Percentiles rank a stretch among this genome's conserved stretches.
phyloP scores from a whole-genome alignment of 53 echinoderm and acorn worm genomes.

The Paracentrotus lividus region DNA sequence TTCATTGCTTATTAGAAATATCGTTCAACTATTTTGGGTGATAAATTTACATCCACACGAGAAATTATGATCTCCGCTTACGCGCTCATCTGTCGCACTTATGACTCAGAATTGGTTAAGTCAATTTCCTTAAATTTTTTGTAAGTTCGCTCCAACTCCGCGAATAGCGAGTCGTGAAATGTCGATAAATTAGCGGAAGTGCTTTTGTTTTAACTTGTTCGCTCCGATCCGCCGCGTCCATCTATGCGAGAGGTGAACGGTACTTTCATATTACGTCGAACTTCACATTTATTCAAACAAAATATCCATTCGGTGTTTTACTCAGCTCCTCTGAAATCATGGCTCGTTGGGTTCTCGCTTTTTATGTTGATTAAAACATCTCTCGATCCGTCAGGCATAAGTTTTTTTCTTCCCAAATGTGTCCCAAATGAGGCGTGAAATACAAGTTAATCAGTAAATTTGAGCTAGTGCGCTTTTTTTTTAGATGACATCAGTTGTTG shows the following conservation, averaged over 20 bases:
- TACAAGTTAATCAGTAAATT: too few relatives aligned
- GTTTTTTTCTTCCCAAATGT: too few relatives aligned
- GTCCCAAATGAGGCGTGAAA: background rate
- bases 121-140: too few relatives aligned
- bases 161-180: background rate
- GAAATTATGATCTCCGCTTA: background rate
- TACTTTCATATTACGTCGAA: background rate
- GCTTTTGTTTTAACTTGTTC: background rate
- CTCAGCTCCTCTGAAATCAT: background rate
- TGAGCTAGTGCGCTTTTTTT: too few relatives aligned
- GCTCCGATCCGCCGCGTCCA: background rate
- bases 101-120: background rate
- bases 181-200: background rate
- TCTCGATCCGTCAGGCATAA: background rate
- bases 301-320: background rate
- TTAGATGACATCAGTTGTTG: too few relatives aligned
- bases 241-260: background rate
- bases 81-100: background rate
- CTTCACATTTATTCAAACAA: background rate
- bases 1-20: background rate
- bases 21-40: background rate
- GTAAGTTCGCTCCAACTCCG: background rate
- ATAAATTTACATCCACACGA: background rate
- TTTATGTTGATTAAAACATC: background rate
- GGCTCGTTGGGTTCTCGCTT: background rate